Conservation (phyloP, 2,888 invertebrate species). For the Xestobium rufovillosum region DNA sequence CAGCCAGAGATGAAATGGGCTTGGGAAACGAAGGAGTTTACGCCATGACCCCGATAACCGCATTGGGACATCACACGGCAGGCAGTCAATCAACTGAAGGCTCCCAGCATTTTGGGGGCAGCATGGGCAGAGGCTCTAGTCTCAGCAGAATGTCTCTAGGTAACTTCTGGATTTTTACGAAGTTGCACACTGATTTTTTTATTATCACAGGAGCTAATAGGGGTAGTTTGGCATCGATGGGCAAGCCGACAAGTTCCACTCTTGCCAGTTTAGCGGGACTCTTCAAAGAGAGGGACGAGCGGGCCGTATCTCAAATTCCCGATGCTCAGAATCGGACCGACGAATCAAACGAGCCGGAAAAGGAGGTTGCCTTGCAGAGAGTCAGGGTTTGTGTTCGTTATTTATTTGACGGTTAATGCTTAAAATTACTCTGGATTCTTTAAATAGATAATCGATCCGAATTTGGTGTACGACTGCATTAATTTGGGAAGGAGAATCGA, state of each 20-base stretch:
- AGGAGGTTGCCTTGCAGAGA: constrained; percentile 48
- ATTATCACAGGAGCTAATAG: constrained; percentile 59
- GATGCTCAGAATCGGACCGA: constrained; percentile 32
- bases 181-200: neutral
- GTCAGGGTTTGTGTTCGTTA: constrained; percentile 51
- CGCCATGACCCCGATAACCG: constrained; percentile 50
- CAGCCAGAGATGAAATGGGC: constrained; percentile 55
- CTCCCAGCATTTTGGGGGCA: constrained; percentile 46
- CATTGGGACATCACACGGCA: constrained; percentile 45
- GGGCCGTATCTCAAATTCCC: constrained; percentile 35
- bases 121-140: constrained; percentile 47
- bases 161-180: constrained; percentile 32
- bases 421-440: no score
- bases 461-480: constrained; percentile 81
- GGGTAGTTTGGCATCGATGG: constrained; percentile 74
- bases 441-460: constrained; percentile 53
- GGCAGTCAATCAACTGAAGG: constrained; percentile 54
- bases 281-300: constrained; percentile 47
- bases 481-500: constrained; percentile 86
- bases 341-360: constrained; percentile 33
- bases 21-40: constrained; percentile 61
- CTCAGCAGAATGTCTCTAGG: constrained; percentile 56
- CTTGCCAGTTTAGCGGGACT: constrained; percentile 79
- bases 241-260: constrained; percentile 82
- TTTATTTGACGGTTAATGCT: no score